phyloP scores from a whole-genome alignment of 1,140 invertebrate species.

The Mya arenaria region DNA sequence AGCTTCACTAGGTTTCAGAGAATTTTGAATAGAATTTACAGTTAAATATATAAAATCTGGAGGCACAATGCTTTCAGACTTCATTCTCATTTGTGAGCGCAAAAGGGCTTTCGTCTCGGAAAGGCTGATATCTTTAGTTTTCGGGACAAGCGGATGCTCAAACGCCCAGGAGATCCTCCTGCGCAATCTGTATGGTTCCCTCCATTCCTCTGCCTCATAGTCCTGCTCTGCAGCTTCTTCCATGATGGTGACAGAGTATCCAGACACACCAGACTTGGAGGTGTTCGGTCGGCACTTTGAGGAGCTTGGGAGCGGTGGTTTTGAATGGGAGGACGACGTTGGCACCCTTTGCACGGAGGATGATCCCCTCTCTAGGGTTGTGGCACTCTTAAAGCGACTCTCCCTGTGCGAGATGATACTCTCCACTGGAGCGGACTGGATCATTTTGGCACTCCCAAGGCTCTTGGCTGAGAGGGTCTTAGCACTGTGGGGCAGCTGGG shows the following conservation, averaged over 20 bases:
- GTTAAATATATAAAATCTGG: conserved; percentile 80
- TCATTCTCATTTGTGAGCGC: conserved; percentile 79
- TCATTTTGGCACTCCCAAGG: conserved; percentile 69
- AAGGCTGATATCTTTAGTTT: conserved; percentile 73
- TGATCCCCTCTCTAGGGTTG: neutral
- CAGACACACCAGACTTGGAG: conserved; percentile 63
- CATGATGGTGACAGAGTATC: conserved; percentile 58
- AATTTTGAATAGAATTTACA: conserved; percentile 77
- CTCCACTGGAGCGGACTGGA: conserved; percentile 62
- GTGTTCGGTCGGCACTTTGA: conserved; percentile 59
- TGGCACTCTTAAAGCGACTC: conserved; percentile 13
- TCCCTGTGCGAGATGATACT: neutral
- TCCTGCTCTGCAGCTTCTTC: conserved; percentile 42
- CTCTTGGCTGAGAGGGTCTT: conserved; percentile 71
- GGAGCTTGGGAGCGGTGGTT: conserved; percentile 58
- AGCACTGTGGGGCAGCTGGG: conserved; percentile 75
- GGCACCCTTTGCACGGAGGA: conserved; percentile 32
- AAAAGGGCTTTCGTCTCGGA: conserved; percentile 79
- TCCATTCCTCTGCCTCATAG: conserved; percentile 5
- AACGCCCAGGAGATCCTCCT: conserved; percentile 80
- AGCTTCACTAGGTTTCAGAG: conserved; percentile 70
- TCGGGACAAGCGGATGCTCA: conserved; percentile 75
- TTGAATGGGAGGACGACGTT: conserved; percentile 32
- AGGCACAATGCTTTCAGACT: conserved; percentile 73
- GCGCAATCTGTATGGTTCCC: conserved; percentile 54